Conservation (phyloP, 1,140 invertebrate genomes). For the Calosoma granatense region DNA sequence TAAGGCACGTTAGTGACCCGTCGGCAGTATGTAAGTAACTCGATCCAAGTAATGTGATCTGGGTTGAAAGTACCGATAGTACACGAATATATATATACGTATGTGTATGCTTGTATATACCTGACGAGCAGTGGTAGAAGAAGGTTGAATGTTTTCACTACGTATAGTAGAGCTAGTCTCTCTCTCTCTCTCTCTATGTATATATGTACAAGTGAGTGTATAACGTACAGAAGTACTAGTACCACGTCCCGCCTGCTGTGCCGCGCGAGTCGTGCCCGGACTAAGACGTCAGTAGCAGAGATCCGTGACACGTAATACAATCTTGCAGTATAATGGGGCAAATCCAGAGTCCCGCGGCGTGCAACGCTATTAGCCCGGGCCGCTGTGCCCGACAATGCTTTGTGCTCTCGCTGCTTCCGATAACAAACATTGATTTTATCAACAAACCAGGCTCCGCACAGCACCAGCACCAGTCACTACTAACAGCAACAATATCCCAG, state of each 20-base stretch:
- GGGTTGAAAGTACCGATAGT: too few relatives aligned
- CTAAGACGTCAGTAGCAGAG: conserved; percentile 5
- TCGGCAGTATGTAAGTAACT: too few relatives aligned
- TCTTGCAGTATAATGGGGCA: conserved; percentile 6
- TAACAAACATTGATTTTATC: conserved; percentile 28
- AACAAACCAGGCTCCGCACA: conserved; percentile 9
- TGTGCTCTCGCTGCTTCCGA: conserved; percentile 12
- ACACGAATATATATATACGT: conserved; percentile 5
- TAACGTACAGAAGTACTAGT: too few relatives aligned
- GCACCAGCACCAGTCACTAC: neutral
- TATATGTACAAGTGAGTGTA: too few relatives aligned
- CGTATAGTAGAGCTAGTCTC: too few relatives aligned
- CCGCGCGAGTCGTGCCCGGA: neutral
- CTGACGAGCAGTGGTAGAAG: neutral
- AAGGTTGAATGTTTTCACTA: too few relatives aligned
- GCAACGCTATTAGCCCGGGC: conserved; percentile 3
- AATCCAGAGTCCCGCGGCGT: neutral
- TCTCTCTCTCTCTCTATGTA: too few relatives aligned
- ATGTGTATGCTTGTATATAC: neutral
- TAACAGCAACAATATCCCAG: neutral
- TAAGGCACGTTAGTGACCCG: too few relatives aligned
- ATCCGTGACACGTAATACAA: conserved; percentile 2
- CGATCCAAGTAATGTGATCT: too few relatives aligned
- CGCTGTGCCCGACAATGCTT: neutral
- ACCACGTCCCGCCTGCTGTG: neutral